Base-by-base conservation (phyloP, 2,113 vertebrate genomes). In the Cyprinus carpio region DNA sequence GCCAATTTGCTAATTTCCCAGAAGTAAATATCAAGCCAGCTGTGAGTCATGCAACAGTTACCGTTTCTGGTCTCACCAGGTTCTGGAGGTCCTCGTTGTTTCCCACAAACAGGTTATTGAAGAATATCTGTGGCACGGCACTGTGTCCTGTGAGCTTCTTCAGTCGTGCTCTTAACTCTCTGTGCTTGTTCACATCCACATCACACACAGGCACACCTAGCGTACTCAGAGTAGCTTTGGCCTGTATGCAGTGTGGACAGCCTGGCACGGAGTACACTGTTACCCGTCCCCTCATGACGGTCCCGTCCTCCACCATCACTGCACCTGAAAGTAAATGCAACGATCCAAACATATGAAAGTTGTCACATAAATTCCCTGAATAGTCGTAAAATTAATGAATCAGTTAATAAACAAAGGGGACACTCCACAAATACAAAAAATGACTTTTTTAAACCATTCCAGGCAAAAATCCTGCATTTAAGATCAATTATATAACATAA, bases 91-190 rank as follows among this genome's bases (percentile, higher is more conserved):
- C 92, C 2, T 95, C 92, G 0, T 92, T 93, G 58, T 94, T 93
- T 18, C 95, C 94, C 0, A 96, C 78, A 29, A 94, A 92, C 43
- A 94, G 8, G 62, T 65, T 91, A 89, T 95, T 96, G 43, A 96
- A 95, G 89, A 94, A 96, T 85, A 95, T 95, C 88, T 96, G 95
- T n/a, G 95, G 94, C 37, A 95, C 92, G 0, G 93, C 87, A 89
- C 82, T 91, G 74, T 89, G 89, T 31, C 94, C 95, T 0, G 94
- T 93, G 67, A 94, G 90, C 75, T 93, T 87, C 87, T 93, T 92
- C 87, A 96, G 85, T 18, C 60, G 86, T 23, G 65, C 80, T 78
- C 88, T 87, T 2, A 95, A 86, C 81, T 90, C 91, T 0, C 90
- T 89, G 87, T 95, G 91, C 15, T 80, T 86, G 16, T 90, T 91